Base-by-base conservation (phyloP, 1,140 invertebrate species). In the Platyscapa corneri region DNA sequence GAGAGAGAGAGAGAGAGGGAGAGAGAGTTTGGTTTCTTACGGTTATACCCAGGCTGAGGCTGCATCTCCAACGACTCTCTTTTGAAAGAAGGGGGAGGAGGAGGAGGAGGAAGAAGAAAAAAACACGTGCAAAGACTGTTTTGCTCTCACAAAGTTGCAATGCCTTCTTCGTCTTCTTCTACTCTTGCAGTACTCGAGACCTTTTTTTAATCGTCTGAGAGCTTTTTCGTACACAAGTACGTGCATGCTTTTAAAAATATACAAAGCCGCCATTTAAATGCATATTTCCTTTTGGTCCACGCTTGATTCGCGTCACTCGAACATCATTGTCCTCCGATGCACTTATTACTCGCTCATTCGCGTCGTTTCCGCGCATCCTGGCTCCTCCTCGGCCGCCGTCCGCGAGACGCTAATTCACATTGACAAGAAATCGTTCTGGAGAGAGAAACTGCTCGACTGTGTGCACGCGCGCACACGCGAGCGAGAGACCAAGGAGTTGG, bases 201-300 rank as follows among this genome's bases (percentile, higher is more conserved):
- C 34, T 76, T 75, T n/a, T 75, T 53, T 53, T 46, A 82, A 82
- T 82, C 67, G 65, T 56, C 80, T 82, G 80, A 81, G 67, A 82
- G 80, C 67, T 56, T 70, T 74, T 82, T 82, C 34, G 16, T 70
- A 70, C 65, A 37, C 56, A 79, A 32, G 56, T 64, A n/a, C 32
- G n/a, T 27, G 56, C 64, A 67, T 20, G 65, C 39, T 46, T 30
- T 81, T 30, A 56, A 56, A 82, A 82, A 82, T 74, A 82, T 32
- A 30, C n/a, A 12, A 56, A 49, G 8, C 53, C 49, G 76, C 49
- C 34, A 56, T 82, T 74, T 82, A 53, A 37, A 82, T 46, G 23
- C 49, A 37, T n/a, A 81, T 70, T 81, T 81, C n/a, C 60, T 70
- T 67, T 70, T 42, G 39, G 37, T 74, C 39, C 32, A 0, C 20